Evolutionary conservation across 2,113 vertebrate genomes (phyloP).

Genomic region (Triplophysa rosa): DNA sequence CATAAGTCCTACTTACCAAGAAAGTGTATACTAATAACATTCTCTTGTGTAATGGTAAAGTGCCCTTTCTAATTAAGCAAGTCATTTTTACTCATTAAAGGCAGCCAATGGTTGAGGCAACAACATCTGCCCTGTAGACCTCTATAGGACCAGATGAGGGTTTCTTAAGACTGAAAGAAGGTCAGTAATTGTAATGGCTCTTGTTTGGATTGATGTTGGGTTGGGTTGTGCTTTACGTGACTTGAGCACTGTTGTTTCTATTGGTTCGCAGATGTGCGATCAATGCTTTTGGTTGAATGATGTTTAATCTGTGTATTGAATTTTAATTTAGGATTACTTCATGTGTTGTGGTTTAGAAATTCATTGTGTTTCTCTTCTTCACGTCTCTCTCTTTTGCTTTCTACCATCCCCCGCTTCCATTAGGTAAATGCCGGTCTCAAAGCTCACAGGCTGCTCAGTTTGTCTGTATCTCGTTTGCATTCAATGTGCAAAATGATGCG

Average conservation of each 20-base stretch:
- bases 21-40: conserved; percentile 3
- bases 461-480: neutral
- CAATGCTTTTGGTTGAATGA: conserved; percentile 10
- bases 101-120: neutral
- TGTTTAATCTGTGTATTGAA: neutral
- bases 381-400: conserved; percentile 4
- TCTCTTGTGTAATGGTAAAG: neutral
- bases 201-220: conserved; percentile 26
- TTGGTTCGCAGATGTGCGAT: conserved; percentile 11
- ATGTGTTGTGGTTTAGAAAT: neutral
- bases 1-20: neutral
- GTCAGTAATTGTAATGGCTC: conserved; percentile 35
- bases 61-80: conserved; percentile 46
- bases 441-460: neutral
- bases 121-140: conserved; percentile 35
- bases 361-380: conserved; percentile 1
- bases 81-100: conserved; percentile 13
- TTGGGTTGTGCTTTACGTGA: neutral
- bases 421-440: conserved; percentile 14
- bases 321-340: neutral
- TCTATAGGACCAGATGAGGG: conserved; percentile 39
- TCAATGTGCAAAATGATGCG: neutral
- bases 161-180: conserved; percentile 54
- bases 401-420: conserved; percentile 26
- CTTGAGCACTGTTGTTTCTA: neutral